These are phyloP conservation scores for Forficula auricularia DNA, from an alignment of 1,140 invertebrate species.

Conservation along the genomic window DNA sequence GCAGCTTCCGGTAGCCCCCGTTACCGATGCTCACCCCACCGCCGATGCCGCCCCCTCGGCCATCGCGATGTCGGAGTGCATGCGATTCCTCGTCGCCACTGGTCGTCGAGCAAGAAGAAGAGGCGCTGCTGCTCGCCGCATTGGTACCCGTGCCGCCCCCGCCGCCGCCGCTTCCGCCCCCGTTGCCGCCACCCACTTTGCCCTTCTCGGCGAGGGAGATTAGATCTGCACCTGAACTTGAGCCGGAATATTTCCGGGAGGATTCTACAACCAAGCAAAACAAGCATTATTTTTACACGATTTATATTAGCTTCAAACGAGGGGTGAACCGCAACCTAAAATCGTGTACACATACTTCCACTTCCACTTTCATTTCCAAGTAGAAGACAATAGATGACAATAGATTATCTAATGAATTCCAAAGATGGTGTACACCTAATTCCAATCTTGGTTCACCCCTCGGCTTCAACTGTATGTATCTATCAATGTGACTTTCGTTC, in stretches of 20 bases:
- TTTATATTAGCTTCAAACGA: too few species aligned
- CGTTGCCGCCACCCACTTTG: conserved; percentile 25
- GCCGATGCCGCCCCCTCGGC: conserved; percentile 5
- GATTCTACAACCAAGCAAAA: conserved; percentile 6
- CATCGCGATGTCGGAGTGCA: conserved; percentile 14
- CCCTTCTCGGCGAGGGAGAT: conserved; percentile 39
- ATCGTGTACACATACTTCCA: too few species aligned
- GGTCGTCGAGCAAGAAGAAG: conserved; percentile 22
- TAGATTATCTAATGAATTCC: too few species aligned
- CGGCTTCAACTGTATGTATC: too few species aligned
- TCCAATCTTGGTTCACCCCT: too few species aligned
- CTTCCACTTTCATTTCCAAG: too few species aligned
- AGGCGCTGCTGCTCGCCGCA: conserved; percentile 17
- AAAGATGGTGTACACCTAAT: too few species aligned
- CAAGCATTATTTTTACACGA: too few species aligned
- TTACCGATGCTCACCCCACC: background rate
- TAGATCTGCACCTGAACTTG: conserved; percentile 24
- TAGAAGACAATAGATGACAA: too few species aligned
- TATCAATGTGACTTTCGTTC: too few species aligned
- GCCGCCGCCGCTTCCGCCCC: conserved; percentile 24
- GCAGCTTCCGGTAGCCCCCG: too few species aligned
- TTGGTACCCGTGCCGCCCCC: conserved; percentile 15
- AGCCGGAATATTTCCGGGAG: conserved; percentile 3
- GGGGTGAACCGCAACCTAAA: too few species aligned
- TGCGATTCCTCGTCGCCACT: conserved; percentile 21